phyloP scores from a whole-genome alignment of 1,140 invertebrate species.

The Heliconius hermathena region DNA sequence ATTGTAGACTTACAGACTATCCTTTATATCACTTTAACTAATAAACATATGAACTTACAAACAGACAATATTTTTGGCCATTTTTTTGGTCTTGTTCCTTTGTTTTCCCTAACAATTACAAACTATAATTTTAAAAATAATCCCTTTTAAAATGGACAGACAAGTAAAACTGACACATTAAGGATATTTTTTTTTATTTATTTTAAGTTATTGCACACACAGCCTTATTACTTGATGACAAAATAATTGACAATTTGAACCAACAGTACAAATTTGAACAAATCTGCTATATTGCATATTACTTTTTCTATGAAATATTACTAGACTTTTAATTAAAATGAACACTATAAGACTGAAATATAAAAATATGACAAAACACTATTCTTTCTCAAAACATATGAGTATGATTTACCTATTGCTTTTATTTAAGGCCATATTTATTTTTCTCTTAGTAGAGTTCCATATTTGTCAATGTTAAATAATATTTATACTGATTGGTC shows the following conservation, averaged over 20 bases:
- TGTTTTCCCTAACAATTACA: constrained; percentile 1
- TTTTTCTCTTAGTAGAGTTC: neutral
- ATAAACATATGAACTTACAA: constrained; percentile 36
- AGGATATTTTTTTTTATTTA: constrained; percentile 37
- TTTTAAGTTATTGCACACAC: constrained; percentile 59
- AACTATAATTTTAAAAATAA: neutral
- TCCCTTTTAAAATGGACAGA: neutral
- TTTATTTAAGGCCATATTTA: neutral
- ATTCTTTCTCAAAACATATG: neutral
- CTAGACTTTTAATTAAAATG: neutral
- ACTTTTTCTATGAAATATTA: neutral
- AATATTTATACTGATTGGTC: too few species aligned
- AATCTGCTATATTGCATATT: neutral
- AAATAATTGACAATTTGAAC: constrained; percentile 56
- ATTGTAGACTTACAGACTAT: constrained; percentile 32
- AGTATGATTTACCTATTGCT: neutral
- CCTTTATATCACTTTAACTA: constrained; percentile 23
- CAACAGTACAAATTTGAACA: neutral
- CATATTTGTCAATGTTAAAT: too few species aligned
- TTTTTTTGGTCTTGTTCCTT: neutral
- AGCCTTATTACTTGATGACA: constrained; percentile 51
- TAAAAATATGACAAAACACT: constrained; percentile 8
- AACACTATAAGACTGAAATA: neutral
- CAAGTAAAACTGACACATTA: constrained; percentile 25
- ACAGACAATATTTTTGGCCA: constrained; percentile 37